Evolutionary conservation across 2,797 vertebrate genomes (phyloP).

Genomic region (Acanthopagrus latus): DNA sequence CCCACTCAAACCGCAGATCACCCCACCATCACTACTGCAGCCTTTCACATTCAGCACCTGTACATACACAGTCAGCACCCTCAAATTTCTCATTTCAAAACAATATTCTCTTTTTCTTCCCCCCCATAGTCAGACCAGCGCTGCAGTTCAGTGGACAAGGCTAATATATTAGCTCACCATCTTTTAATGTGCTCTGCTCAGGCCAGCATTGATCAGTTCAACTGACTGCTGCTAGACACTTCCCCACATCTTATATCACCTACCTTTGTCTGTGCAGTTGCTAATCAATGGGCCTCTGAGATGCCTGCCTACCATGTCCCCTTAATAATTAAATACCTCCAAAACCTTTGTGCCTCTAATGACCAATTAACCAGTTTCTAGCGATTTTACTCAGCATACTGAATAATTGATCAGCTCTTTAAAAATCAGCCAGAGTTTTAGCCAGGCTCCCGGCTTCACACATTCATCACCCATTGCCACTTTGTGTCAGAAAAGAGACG

Average conservation of each 20-base stretch:
- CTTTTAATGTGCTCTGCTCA: conserved; percentile 62
- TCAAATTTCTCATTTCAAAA: conserved; percentile 50
- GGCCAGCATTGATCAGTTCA: conserved; percentile 54
- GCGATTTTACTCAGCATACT: conserved; percentile 78
- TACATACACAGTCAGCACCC: conserved; percentile 6
- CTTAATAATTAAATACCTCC: conserved; percentile 84
- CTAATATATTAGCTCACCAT: conserved; percentile 65
- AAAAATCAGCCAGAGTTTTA: conserved; percentile 77
- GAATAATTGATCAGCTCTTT: conserved; percentile 85
- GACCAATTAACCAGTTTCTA: conserved; percentile 86
- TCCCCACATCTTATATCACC: conserved; percentile 58
- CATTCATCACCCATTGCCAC: conserved; percentile 79
- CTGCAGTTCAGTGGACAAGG: conserved; percentile 53
- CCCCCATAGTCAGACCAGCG: conserved; percentile 21
- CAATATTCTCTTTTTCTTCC: conserved; percentile 41
- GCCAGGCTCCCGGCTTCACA: conserved; percentile 49
- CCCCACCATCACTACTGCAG: conserved; percentile 33
- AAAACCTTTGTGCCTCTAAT: conserved; percentile 87
- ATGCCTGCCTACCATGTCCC: conserved; percentile 67
- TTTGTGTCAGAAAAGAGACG: conserved; percentile 64
- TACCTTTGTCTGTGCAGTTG: conserved; percentile 57
- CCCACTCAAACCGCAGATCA: conserved; percentile 60
- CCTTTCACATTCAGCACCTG: conserved; percentile 36
- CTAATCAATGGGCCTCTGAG: conserved; percentile 73
- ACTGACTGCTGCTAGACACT: conserved; percentile 26